Conservation (phyloP, 2,797 vertebrate species). For the Chelon auratus region DNA sequence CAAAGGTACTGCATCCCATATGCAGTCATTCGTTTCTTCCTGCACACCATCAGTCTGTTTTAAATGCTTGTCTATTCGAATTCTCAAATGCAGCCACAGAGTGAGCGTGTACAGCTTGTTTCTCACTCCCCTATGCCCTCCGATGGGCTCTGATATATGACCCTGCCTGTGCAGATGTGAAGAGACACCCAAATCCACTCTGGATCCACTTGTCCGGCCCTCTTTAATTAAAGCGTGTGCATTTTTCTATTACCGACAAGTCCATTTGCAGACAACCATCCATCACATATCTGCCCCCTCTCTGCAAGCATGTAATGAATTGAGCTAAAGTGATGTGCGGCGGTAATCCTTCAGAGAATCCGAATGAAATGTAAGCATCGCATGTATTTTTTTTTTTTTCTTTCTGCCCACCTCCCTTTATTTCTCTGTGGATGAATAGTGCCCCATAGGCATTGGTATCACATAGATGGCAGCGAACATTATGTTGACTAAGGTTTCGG, state of each 20-base stretch:
- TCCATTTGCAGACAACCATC: conserved; percentile 85
- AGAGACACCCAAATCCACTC: conserved; percentile 69
- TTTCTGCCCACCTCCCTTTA: conserved; percentile 61
- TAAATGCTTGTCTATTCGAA: conserved; percentile 8
- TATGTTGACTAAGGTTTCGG: conserved; percentile 81
- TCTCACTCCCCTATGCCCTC: conserved; percentile 10
- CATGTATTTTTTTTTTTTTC: conserved; percentile 76
- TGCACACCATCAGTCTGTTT: not conserved
- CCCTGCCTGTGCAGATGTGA: conserved; percentile 44
- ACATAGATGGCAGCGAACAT: conserved; percentile 77
- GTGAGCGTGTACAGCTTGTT: conserved; percentile 7
- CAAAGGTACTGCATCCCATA: not conserved
- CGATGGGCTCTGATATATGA: conserved; percentile 55
- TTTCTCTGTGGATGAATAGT: conserved; percentile 71
- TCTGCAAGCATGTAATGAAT: conserved; percentile 82
- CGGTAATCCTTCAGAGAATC: conserved; percentile 78
- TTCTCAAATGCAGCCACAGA: conserved; percentile 3
- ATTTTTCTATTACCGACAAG: conserved; percentile 83
- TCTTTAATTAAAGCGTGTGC: conserved; percentile 83
- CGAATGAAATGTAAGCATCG: conserved; percentile 80
- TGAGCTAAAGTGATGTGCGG: conserved; percentile 81
- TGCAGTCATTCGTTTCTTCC: not conserved
- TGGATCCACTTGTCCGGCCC: conserved; percentile 73
- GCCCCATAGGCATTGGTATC: conserved; percentile 77
- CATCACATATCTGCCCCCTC: conserved; percentile 79